Evolutionary conservation across 2,797 vertebrate species (phyloP).

Genomic region (Poeciliopsis paucimaculata): DNA sequence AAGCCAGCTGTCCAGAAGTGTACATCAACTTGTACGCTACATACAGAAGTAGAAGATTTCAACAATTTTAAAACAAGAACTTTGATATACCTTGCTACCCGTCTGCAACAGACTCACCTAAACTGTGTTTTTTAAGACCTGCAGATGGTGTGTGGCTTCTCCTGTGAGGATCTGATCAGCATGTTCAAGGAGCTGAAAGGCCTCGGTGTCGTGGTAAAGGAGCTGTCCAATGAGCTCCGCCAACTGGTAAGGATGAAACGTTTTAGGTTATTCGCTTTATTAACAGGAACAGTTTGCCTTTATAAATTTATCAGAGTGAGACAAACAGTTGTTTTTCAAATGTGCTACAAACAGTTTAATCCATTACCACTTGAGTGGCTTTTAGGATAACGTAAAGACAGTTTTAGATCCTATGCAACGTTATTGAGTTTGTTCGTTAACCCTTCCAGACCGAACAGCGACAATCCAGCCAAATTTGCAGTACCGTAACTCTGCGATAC

Average conservation of each 20-base stretch:
- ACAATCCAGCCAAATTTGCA: no score
- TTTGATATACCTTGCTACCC: not conserved
- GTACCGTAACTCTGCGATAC: no score
- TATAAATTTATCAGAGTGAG: not conserved
- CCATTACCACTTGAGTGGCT: not conserved
- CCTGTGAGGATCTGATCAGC: conserved; percentile 92
- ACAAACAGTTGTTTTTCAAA: not conserved
- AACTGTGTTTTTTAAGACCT: conserved; percentile 78
- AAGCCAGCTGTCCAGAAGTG: not conserved
- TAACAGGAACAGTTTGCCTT: not conserved
- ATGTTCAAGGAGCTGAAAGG: conserved; percentile 95
- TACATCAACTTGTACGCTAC: not conserved
- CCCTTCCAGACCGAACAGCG: no score
- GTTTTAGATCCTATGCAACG: not conserved
- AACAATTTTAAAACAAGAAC: not conserved
- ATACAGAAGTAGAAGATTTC: not conserved
- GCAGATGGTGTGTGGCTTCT: conserved; percentile 94
- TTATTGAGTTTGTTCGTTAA: not conserved
- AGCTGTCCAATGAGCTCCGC: conserved; percentile 89
- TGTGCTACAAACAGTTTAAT: not conserved
- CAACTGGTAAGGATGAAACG: conserved; percentile 87
- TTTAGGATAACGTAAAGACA: not conserved
- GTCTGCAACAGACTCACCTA: not conserved
- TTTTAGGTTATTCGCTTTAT: not conserved
- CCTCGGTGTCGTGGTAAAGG: conserved; percentile 90